A percentile compares a stretch with the other conserved stretches of the same genome.
phyloP scores from a whole-genome alignment of 2,797 vertebrate species.

The Eurystomus glaucurus region DNA sequence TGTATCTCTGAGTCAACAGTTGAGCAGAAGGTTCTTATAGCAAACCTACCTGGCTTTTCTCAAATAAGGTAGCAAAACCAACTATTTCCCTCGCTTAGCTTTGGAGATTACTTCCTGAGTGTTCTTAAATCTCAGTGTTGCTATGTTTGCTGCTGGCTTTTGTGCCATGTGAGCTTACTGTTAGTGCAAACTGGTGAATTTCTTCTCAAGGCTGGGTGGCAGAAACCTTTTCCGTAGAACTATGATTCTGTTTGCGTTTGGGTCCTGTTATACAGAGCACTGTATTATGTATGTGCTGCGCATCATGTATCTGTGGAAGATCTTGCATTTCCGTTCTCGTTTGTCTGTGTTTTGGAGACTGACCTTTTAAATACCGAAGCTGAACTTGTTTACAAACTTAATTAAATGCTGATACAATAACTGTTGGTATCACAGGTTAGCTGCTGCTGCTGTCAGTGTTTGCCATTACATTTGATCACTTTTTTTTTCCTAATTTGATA shows the following conservation, averaged over 20 bases:
- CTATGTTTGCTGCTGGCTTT: slow-evolving; percentile 34
- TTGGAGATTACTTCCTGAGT: neutral
- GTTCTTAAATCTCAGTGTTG: neutral
- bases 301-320: rapidly evolving
- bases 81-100: neutral
- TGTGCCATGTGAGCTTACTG: slow-evolving; percentile 34
- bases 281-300: neutral
- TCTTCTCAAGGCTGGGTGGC: neutral
- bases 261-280: neutral
- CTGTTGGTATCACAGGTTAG: neutral
- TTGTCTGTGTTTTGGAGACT: neutral
- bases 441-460: neutral
- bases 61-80: neutral
- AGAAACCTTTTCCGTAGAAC: slow-evolving; percentile 30
- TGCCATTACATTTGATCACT: neutral
- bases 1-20: neutral
- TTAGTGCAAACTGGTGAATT: slow-evolving; percentile 48
- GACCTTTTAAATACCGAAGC: slow-evolving; percentile 7
- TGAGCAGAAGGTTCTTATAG: neutral
- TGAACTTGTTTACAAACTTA: slow-evolving; percentile 1
- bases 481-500: neutral
- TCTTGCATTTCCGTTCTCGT: slow-evolving; percentile 5
- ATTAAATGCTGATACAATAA: slow-evolving; percentile 6
- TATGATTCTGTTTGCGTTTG: slow-evolving; percentile 5
- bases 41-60: slow-evolving; percentile 10